Evolutionary conservation across 1,140 invertebrate genomes (phyloP).

Genomic region (Heterodera carotae): DNA sequence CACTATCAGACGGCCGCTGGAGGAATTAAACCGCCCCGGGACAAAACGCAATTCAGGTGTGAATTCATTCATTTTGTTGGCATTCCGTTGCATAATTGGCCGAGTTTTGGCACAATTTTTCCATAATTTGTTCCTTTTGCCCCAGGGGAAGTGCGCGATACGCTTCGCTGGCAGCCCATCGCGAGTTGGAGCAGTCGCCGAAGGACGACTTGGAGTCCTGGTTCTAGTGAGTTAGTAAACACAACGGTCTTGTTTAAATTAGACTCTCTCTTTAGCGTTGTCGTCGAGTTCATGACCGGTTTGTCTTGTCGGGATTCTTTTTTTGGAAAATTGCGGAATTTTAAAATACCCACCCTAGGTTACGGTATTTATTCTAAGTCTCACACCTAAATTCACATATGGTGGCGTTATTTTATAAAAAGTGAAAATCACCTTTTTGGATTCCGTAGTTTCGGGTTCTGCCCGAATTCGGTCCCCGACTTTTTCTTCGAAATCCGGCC

Average conservation of each 20-base stretch:
- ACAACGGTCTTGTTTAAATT: not conserved
- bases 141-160: conserved; percentile 52
- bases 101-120: not conserved
- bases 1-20: conserved; percentile 51
- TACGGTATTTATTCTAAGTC: no score
- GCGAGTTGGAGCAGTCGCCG: conserved; percentile 41
- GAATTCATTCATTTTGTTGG: not conserved
- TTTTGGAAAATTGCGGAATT: no score
- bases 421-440: no score
- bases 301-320: not conserved
- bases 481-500: no score
- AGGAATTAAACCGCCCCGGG: conserved; percentile 58
- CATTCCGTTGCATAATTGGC: not conserved
- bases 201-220: conserved; percentile 53
- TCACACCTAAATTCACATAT: no score
- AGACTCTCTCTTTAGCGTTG: conserved; percentile 6
- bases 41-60: conserved; percentile 53
- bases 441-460: no score
- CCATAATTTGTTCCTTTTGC: not conserved
- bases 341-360: no score
- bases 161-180: conserved; percentile 48
- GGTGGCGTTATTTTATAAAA: no score
- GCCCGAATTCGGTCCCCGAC: no score
- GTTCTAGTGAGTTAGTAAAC: conserved; percentile 34
- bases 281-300: conserved; percentile 46